These are phyloP conservation scores for Clitarchus hookeri DNA, from an alignment of 2,888 invertebrate genomes.

Conservation along the genomic window DNA sequence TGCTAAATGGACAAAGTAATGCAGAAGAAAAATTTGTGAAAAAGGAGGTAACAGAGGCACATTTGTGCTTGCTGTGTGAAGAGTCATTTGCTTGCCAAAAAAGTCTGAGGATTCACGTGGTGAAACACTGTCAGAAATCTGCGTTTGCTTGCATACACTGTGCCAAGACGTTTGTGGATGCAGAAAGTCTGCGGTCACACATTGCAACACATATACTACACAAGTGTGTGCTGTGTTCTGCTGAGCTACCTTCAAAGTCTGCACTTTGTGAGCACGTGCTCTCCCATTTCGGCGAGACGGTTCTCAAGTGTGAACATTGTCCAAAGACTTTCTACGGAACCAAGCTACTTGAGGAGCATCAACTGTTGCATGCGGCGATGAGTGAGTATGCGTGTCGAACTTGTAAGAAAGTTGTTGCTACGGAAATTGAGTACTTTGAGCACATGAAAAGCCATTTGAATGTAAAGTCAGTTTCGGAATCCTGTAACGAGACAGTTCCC, in stretches of 20 bases:
- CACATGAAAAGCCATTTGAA: too few relatives aligned
- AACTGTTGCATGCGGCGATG: neutral
- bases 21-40: too few relatives aligned
- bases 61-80: neutral
- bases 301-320: neutral
- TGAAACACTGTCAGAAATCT: neutral
- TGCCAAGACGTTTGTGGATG: neutral
- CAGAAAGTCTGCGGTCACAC: neutral
- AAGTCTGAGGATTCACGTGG: neutral
- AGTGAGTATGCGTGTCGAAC: neutral
- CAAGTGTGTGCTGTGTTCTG: neutral
- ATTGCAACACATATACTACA: neutral
- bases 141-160: neutral
- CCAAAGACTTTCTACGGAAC: neutral
- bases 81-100: neutral
- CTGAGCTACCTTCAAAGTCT: neutral
- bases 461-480: too few relatives aligned
- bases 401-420: too few relatives aligned
- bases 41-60: neutral
- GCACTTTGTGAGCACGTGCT: neutral
- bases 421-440: too few relatives aligned
- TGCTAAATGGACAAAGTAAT: too few relatives aligned
- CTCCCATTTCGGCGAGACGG: neutral
- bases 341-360: neutral
- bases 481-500: too few relatives aligned